Percentiles rank a stretch among this genome's conserved stretches.
These are phyloP conservation scores for Synanthedon myopaeformis DNA, from an alignment of 2,888 invertebrate species.

Conservation along the genomic window DNA sequence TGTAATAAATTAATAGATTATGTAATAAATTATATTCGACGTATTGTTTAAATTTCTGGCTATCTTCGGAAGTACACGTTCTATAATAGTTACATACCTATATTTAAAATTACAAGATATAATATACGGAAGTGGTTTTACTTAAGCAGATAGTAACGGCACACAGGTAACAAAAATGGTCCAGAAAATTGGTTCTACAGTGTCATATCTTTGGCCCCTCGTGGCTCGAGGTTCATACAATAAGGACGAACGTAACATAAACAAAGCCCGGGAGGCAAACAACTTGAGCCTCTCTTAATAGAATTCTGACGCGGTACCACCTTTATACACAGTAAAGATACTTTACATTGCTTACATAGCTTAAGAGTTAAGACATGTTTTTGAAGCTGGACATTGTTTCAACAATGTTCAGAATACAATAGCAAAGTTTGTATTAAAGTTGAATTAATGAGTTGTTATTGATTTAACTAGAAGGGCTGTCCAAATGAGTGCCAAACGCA, in stretches of 20 bases:
- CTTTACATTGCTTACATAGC: constrained; percentile 24
- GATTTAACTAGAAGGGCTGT: too few relatives aligned
- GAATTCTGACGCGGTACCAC: constrained; percentile 43
- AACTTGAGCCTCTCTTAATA: constrained; percentile 51
- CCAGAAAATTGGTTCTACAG: constrained; percentile 36
- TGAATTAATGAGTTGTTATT: too few relatives aligned
- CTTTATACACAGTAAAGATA: constrained; percentile 37
- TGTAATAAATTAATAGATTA: too few relatives aligned
- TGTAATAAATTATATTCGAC: too few relatives aligned
- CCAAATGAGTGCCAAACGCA: too few relatives aligned
- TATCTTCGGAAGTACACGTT: too few relatives aligned
- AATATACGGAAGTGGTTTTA: too few relatives aligned
- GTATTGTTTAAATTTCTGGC: too few relatives aligned
- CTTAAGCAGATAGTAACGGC: constrained; percentile 25
- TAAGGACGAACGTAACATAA: constrained; percentile 47
- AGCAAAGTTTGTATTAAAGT: too few relatives aligned
- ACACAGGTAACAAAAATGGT: constrained; percentile 24
- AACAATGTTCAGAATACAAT: constrained; percentile 9
- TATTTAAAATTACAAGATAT: too few relatives aligned
- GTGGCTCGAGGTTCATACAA: constrained; percentile 29
- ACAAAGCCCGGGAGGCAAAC: constrained; percentile 41
- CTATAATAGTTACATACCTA: too few relatives aligned
- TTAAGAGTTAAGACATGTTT: constrained; percentile 10
- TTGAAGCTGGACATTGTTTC: constrained; percentile 16
- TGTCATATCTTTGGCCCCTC: constrained; percentile 22